phyloP scores from a whole-genome alignment of 1,140 invertebrate species.

The Orussus abietinus region DNA sequence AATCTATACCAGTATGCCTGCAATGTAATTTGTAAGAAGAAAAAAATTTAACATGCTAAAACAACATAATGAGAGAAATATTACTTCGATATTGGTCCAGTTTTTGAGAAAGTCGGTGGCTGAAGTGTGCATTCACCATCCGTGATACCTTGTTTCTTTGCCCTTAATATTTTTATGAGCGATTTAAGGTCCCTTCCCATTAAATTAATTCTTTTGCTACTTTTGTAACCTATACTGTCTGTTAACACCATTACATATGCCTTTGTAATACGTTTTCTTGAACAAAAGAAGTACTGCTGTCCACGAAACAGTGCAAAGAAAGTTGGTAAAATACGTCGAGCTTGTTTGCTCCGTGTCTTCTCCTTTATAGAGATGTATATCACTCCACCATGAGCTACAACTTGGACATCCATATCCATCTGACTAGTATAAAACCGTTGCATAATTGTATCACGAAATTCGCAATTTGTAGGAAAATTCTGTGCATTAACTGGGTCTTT shows the following conservation, averaged over 20 bases:
- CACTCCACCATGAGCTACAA: slow-evolving; percentile 21
- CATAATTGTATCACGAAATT: slow-evolving; percentile 22
- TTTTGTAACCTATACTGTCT: slow-evolving; percentile 25
- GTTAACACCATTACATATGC: slow-evolving; percentile 21
- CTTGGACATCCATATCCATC: slow-evolving; percentile 22
- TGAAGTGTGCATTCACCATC: slow-evolving; percentile 12
- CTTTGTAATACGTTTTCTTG: slow-evolving; percentile 20
- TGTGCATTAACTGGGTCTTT: slow-evolving; percentile 1
- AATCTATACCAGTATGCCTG: slow-evolving; percentile 35
- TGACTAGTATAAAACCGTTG: slow-evolving; percentile 16
- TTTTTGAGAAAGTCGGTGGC: slow-evolving; percentile 11
- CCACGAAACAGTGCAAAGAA: slow-evolving; percentile 33
- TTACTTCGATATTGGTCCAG: slow-evolving; percentile 22
- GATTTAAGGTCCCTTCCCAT: slow-evolving; percentile 36
- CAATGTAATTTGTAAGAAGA: slow-evolving; percentile 12
- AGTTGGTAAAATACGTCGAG: slow-evolving; percentile 5
- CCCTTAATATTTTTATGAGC: slow-evolving; percentile 31
- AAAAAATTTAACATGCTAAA: slow-evolving; percentile 6
- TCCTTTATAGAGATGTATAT: slow-evolving; percentile 27
- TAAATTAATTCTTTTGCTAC: slow-evolving; percentile 25
- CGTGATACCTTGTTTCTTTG: slow-evolving; percentile 22
- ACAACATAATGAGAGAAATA: slow-evolving; percentile 9
- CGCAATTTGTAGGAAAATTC: slow-evolving; percentile 6
- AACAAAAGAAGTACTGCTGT: slow-evolving; percentile 37
- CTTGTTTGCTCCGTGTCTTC: slow-evolving; percentile 9